Evolutionary conservation across 2,888 invertebrate species (phyloP).

Genomic region (Lasioglossum vierecki): DNA sequence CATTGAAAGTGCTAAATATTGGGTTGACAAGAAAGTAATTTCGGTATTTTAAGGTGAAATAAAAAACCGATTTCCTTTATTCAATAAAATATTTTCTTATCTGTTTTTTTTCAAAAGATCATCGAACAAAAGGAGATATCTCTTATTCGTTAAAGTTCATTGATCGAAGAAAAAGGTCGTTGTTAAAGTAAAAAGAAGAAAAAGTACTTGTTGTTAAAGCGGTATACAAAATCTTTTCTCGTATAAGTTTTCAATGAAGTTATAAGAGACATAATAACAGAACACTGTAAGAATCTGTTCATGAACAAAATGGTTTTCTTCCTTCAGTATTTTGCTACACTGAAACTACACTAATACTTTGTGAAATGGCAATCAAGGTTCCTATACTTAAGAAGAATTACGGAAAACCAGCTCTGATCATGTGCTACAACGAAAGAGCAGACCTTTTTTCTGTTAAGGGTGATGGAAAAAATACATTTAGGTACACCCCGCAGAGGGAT

Average conservation of each 20-base stretch:
- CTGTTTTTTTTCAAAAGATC: no score
- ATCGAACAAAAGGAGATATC: no score
- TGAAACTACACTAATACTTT: neutral
- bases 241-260: neutral
- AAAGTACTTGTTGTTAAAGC: neutral
- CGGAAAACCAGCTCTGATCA: neutral
- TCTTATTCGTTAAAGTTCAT: no score
- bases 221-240: neutral
- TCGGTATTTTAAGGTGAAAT: no score
- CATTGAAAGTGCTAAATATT: neutral
- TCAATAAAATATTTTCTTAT: no score
- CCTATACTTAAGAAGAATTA: neutral
- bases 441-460: no score
- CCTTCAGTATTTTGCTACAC: neutral
- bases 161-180: no score
- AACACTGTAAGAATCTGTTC: neutral
- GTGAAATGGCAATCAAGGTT: constrained; percentile 2
- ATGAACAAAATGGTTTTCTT: neutral
- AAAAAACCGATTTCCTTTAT: no score
- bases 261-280: neutral
- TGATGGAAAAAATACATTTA: no score
- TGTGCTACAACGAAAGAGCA: neutral
- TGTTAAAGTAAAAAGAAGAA: no score
- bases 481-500: no score
- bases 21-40: no score